Evolutionary conservation across 23 tunicate genomes (phyloP), one percentile per base, ranked within the genome.

Genomic region (Clavelina lepadiformis): DNA sequence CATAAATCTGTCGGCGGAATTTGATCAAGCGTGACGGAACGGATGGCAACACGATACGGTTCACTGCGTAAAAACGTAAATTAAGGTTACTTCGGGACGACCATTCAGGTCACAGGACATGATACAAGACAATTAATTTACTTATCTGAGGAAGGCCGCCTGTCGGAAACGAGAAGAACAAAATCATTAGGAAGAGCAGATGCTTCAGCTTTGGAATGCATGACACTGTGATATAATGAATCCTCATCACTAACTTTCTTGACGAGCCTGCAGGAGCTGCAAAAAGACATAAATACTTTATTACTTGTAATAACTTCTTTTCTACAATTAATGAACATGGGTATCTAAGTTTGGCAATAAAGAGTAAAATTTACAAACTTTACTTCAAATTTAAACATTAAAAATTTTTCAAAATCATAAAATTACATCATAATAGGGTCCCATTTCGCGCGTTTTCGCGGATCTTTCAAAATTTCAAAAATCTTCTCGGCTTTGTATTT

Each of bases 371-470:
- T 7, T 3, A 28, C 33, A 28, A 22, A 54, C 8, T 23, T 23
- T 15, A 15, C 23, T 54, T n/a, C n/a, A n/a, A n/a, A n/a, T n/a
- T n/a, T n/a, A n/a, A n/a, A n/a, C n/a, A n/a, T n/a, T n/a, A n/a
- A n/a, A n/a, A n/a, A n/a, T n/a, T n/a, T n/a, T n/a, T n/a, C n/a
- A n/a, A n/a, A n/a, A n/a, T n/a, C n/a, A n/a, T n/a, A n/a, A n/a
- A n/a, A n/a, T n/a, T 58, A 82, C 91, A 74, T 22, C 72, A 71
- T 67, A 0, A 82, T 36, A 3, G 91, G 83, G 63, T 84, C 93
- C 93, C 93, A 84, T 18, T 51, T 25, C 15, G 58, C 11, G 51
- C 93, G 38, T 28, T 26, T 18, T n/a, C 26, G 5, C 20, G 73
- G 59, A 57, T 67, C 62, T 28, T 72, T 84, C 28, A 84, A 44